Conservation (phyloP, 2,888 invertebrate genomes). For the Pharmacophagus antenor region DNA sequence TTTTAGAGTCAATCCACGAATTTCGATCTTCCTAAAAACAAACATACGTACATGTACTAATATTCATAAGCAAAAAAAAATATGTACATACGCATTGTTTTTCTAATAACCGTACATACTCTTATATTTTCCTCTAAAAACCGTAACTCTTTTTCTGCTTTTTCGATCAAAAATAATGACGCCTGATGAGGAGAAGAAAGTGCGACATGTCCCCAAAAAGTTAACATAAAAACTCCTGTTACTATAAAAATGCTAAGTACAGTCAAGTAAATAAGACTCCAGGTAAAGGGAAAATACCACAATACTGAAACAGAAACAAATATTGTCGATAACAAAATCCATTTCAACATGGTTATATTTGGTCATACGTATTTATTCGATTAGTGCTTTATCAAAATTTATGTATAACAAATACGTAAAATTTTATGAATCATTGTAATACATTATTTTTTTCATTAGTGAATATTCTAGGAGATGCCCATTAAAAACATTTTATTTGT, state of each 20-base stretch:
- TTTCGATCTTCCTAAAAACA: conserved; percentile 61
- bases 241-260: conserved; percentile 52
- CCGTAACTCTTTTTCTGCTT: conserved; percentile 82
- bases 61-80: conserved; percentile 13
- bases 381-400: neutral
- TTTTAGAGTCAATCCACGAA: conserved; percentile 61
- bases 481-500: conserved; percentile 23
- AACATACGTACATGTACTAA: neutral
- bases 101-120: conserved; percentile 57
- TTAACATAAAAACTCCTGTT: conserved; percentile 56
- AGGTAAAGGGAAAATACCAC: conserved; percentile 60
- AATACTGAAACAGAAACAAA: conserved; percentile 54
- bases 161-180: conserved; percentile 79
- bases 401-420: conserved; percentile 1
- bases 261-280: conserved; percentile 56
- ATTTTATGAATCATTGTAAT: conserved; percentile 12
- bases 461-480: conserved; percentile 2
- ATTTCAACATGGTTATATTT: conserved; percentile 54
- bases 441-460: neutral
- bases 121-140: conserved; percentile 82
- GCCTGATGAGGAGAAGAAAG: conserved; percentile 84
- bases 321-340: conserved; percentile 47
- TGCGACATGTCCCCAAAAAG: conserved; percentile 83
- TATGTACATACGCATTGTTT: neutral
- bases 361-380: conserved; percentile 24